Evolutionary conservation across 2,113 vertebrate species (phyloP).

Genomic region (Illadopsis cleaveri): DNA sequence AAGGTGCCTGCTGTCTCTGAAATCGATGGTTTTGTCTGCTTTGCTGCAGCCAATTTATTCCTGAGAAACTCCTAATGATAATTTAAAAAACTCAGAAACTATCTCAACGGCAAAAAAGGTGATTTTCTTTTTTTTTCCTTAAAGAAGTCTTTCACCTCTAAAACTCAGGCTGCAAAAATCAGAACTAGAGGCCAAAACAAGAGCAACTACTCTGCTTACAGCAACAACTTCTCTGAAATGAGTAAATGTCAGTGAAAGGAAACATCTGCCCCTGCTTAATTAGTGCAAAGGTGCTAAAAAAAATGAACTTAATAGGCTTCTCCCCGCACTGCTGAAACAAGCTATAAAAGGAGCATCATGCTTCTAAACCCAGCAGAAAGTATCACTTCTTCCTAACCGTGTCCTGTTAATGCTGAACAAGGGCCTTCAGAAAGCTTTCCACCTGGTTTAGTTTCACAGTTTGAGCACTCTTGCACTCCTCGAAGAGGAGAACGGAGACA

Average conservation of each 20-base stretch:
- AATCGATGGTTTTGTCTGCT: background rate
- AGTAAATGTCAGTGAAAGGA: conserved; percentile 12
- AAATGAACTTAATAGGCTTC: background rate
- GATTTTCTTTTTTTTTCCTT: background rate
- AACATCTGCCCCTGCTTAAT: background rate
- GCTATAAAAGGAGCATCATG: background rate
- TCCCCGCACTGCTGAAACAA: background rate
- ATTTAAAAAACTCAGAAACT: conserved; percentile 20
- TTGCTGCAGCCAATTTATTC: conserved; percentile 39
- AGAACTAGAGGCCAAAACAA: conserved; percentile 38
- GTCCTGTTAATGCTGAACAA: background rate
- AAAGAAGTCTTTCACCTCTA: background rate
- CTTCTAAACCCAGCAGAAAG: background rate
- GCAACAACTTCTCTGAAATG: conserved; percentile 14
- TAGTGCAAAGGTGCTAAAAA: conserved; percentile 15
- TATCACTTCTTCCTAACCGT: background rate
- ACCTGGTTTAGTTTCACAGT: conserved; percentile 4
- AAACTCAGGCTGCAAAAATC: conserved; percentile 33
- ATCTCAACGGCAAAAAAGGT: background rate
- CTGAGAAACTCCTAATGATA: conserved; percentile 47
- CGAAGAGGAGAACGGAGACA: background rate
- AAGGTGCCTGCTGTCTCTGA: background rate
- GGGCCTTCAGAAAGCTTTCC: background rate
- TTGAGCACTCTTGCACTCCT: background rate
- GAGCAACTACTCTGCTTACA: conserved; percentile 10